Conservation (phyloP, 1,140 invertebrate genomes). For the Conus ventricosus region DNA sequence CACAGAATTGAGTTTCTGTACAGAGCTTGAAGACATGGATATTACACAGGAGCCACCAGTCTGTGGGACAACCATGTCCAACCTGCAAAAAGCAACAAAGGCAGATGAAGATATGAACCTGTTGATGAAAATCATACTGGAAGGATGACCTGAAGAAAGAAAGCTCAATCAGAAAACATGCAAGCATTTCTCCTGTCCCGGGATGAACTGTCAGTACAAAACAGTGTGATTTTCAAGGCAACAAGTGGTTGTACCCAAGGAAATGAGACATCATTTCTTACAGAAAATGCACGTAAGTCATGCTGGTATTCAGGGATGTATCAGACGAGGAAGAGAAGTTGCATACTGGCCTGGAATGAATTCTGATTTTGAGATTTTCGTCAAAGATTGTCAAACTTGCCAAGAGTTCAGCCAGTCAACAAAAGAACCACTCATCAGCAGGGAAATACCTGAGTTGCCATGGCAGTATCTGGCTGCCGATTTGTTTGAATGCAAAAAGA, state of each 20-base stretch:
- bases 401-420: neutral
- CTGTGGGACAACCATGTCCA: neutral
- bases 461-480: neutral
- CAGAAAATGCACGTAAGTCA: conserved; percentile 20
- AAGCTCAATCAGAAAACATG: neutral
- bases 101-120: conserved; percentile 10
- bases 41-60: neutral
- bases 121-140: neutral
- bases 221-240: conserved; percentile 28
- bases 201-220: conserved; percentile 4
- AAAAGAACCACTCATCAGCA: neutral
- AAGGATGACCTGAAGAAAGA: conserved; percentile 27
- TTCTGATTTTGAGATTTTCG: neutral
- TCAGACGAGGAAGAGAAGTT: conserved; percentile 20
- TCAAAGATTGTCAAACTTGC: neutral
- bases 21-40: conserved; percentile 5
- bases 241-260: conserved; percentile 6
- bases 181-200: neutral
- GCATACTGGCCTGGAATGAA: neutral
- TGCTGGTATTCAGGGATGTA: conserved; percentile 9
- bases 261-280: neutral
- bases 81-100: neutral
- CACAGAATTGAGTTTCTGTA: neutral
- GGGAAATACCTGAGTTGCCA: neutral
- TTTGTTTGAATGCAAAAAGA: neutral